phyloP scores from a whole-genome alignment of 2,888 invertebrate genomes.

The Chaetogeoica ovagalla region DNA sequence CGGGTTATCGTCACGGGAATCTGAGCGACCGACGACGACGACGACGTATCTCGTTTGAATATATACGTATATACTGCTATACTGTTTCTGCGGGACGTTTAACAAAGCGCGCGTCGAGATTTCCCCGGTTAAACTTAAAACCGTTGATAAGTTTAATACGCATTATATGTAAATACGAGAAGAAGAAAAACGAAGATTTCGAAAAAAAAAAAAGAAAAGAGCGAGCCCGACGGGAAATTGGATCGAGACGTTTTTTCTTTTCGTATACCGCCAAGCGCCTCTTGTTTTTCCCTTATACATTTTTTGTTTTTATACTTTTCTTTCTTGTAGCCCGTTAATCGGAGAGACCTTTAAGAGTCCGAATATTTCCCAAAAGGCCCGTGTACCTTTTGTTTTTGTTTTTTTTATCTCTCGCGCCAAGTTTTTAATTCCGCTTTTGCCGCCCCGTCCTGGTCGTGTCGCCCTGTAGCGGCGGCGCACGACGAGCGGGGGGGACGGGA shows the following conservation, averaged over 20 bases:
- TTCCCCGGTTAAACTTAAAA: slow-evolving; percentile 25
- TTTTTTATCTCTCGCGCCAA: background rate
- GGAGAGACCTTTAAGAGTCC: slow-evolving; percentile 32
- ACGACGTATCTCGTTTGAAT: background rate
- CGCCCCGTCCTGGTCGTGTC: background rate
- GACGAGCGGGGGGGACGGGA: background rate
- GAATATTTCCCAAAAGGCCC: slow-evolving; percentile 36
- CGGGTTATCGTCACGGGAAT: background rate
- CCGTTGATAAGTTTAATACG: slow-evolving; percentile 40
- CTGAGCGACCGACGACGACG: background rate
- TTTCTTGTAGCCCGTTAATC: slow-evolving; percentile 26
- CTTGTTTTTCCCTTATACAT: background rate
- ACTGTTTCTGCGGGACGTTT: background rate
- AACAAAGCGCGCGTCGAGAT: slow-evolving; percentile 25
- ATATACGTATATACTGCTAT: background rate
- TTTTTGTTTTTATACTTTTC: slow-evolving; percentile 9
- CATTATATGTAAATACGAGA: slow-evolving; percentile 44
- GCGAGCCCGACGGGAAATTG: slow-evolving; percentile 43
- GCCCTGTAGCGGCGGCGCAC: background rate
- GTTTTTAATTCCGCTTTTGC: slow-evolving; percentile 25
- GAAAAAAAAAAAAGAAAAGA: too few species aligned
- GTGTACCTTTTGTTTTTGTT: slow-evolving; percentile 31
- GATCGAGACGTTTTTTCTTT: slow-evolving; percentile 37
- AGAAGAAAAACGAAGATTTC: background rate
- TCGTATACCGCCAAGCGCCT: background rate